Percentiles rank a stretch among this genome's conserved stretches.
phyloP scores from a whole-genome alignment of 2,888 invertebrate species.

The Tenodera sinensis region DNA sequence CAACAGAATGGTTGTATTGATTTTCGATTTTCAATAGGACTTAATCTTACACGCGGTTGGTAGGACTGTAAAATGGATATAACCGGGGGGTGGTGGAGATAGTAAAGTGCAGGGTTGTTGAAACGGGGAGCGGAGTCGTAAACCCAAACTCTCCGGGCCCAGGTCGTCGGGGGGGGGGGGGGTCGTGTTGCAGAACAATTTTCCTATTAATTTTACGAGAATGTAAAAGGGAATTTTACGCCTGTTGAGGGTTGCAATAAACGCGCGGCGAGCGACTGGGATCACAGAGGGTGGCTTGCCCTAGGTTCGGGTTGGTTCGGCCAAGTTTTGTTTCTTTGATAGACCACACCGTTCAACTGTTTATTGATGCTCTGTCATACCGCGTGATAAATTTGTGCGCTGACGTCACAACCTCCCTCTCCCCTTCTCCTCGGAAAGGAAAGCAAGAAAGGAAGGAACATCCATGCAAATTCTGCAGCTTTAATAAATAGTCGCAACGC shows the following conservation, averaged over 20 bases:
- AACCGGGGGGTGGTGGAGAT: neutral
- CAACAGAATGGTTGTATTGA: neutral
- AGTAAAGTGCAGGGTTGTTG: neutral
- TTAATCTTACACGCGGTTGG: neutral
- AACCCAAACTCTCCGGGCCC: neutral
- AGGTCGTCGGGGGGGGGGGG: neutral
- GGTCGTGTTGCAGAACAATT: constrained; percentile 31
- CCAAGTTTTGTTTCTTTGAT: neutral
- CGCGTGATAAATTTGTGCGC: neutral
- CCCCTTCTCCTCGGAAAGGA: neutral
- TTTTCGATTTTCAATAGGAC: constrained; percentile 2
- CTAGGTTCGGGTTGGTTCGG: neutral
- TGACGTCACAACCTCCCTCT: neutral
- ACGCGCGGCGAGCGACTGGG: constrained; percentile 21
- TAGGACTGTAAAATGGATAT: neutral
- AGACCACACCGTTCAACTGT: neutral
- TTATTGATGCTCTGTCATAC: neutral
- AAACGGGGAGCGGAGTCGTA: neutral
- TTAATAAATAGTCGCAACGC: no score
- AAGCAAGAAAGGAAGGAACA: neutral
- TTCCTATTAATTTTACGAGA: constrained; percentile 36
- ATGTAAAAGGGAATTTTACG: constrained; percentile 34
- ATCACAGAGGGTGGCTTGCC: neutral
- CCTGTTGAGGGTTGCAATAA: constrained; percentile 30
- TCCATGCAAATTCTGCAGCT: neutral